phyloP scores from a whole-genome alignment of 1,140 invertebrate species.

The Bombus turneri region DNA sequence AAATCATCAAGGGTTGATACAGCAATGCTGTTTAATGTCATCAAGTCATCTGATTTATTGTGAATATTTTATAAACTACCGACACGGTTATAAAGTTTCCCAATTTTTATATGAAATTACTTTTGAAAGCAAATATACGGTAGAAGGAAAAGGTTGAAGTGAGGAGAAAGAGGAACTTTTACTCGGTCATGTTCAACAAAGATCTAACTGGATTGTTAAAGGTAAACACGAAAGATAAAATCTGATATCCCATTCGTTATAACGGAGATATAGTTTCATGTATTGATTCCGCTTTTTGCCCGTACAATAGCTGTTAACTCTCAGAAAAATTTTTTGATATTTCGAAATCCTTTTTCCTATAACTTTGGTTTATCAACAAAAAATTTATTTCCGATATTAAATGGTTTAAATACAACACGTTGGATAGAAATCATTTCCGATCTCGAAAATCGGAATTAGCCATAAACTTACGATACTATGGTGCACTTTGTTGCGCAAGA shows the following conservation, averaged over 20 bases:
- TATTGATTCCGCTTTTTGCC: neutral
- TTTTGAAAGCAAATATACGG: neutral
- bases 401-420: neutral
- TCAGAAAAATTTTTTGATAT: neutral
- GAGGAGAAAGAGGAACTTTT: neutral
- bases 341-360: neutral
- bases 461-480: too few relatives aligned
- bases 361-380: neutral
- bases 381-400: neutral
- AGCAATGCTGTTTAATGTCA: too few relatives aligned
- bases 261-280: neutral
- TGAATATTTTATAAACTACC: neutral
- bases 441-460: too few relatives aligned
- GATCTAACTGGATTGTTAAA: neutral
- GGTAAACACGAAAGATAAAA: neutral
- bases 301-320: neutral
- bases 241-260: constrained; percentile 4
- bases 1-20: too few relatives aligned
- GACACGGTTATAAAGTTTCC: neutral
- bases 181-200: neutral
- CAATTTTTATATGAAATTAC: neutral
- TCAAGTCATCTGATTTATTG: rapidly evolving
- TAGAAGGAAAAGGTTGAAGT: neutral
- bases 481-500: too few relatives aligned
- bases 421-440: neutral